These are phyloP conservation scores for Fregetta grallaria DNA, from an alignment of 2,113 vertebrate genomes.

Conservation along the genomic window DNA sequence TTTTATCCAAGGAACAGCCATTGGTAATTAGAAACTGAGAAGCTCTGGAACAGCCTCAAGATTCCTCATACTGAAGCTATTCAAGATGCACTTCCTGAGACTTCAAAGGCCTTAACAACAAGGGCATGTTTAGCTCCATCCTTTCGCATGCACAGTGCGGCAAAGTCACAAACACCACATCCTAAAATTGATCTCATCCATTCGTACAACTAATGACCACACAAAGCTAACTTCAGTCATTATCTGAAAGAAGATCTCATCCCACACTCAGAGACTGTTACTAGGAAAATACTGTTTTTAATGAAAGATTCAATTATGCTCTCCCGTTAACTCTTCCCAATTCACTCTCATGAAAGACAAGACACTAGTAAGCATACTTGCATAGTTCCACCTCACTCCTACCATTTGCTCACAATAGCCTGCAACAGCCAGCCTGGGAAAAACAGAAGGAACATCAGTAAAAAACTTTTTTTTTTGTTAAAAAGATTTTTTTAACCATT, in stretches of 20 bases:
- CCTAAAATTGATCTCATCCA: background rate
- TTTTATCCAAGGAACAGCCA: conserved; percentile 13
- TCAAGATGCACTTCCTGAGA: conserved; percentile 39
- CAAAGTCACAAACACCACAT: background rate
- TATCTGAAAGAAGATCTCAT: background rate
- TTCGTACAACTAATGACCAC: background rate
- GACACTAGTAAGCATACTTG: background rate
- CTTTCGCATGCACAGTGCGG: background rate
- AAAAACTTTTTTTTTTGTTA: background rate
- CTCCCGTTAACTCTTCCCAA: background rate
- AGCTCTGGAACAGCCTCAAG: conserved; percentile 41
- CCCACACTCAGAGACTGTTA: background rate
- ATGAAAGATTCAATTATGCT: background rate
- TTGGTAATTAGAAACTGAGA: conserved; percentile 17
- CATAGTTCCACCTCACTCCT: background rate
- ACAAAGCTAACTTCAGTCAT: background rate
- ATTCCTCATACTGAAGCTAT: conserved; percentile 45
- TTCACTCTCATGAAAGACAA: background rate
- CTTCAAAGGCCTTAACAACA: conserved; percentile 55
- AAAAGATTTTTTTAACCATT: background rate
- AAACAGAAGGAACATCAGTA: background rate
- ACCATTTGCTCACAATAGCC: background rate
- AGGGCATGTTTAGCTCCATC: conserved; percentile 25
- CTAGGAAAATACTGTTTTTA: background rate
- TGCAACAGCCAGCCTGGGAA: background rate